Evolutionary conservation across 2,888 invertebrate species (phyloP).

Genomic region (Mantis religiosa): DNA sequence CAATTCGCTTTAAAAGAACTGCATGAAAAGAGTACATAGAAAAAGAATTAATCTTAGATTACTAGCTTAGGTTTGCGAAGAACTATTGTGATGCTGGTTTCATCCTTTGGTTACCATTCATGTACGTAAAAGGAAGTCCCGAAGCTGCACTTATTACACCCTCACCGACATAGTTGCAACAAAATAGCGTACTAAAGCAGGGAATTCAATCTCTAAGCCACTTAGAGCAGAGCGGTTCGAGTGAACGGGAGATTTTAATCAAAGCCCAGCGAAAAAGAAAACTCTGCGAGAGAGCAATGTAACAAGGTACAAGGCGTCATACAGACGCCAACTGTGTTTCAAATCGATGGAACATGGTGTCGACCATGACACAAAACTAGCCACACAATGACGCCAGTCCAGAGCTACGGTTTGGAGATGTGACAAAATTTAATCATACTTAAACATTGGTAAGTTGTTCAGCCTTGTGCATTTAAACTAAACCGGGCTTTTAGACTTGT

Average conservation of each 20-base stretch:
- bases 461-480: too few relatives aligned
- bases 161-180: background rate
- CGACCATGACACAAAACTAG: background rate
- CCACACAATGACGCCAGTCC: background rate
- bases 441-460: too few relatives aligned
- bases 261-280: background rate
- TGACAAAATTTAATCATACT: too few relatives aligned
- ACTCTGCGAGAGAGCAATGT: background rate
- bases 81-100: background rate
- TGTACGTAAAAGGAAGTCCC: background rate
- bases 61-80: too few relatives aligned
- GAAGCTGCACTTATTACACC: background rate
- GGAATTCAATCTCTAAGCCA: background rate
- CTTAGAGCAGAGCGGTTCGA: background rate
- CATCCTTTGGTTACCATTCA: background rate
- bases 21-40: too few relatives aligned
- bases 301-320: background rate
- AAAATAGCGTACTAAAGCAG: background rate
- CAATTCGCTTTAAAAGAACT: too few relatives aligned
- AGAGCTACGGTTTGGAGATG: too few relatives aligned
- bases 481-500: too few relatives aligned
- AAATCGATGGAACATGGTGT: background rate
- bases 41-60: too few relatives aligned
- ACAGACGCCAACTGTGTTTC: background rate
- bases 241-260: background rate